Evolutionary conservation across 2,888 invertebrate species (phyloP).

Genomic region (Pristionchus arcanus): DNA sequence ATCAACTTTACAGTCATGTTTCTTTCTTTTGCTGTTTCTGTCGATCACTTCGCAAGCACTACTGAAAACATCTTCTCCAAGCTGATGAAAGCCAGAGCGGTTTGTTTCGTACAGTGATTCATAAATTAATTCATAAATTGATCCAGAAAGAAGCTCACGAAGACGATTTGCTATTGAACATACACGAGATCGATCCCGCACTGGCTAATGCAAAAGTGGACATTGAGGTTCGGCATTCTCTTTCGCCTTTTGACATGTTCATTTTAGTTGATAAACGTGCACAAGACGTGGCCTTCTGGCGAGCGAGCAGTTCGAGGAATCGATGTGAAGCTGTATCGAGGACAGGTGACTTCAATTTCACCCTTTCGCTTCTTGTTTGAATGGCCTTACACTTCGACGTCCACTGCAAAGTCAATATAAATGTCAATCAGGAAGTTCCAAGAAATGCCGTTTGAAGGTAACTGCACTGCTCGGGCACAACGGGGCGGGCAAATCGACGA

Average conservation of each 20-base stretch:
- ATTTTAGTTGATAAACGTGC: background rate
- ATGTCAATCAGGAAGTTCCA: no score
- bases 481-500: slow-evolving; percentile 76
- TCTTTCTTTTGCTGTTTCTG: background rate
- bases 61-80: slow-evolving; percentile 28
- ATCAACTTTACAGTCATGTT: background rate
- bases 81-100: background rate
- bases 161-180: background rate
- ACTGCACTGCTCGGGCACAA: slow-evolving; percentile 77
- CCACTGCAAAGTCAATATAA: no score
- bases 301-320: slow-evolving; percentile 75
- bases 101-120: background rate
- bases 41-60: slow-evolving; percentile 13
- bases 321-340: slow-evolving; percentile 70
- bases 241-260: background rate
- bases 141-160: background rate
- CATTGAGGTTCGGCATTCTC: background rate
- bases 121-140: background rate
- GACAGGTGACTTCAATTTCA: slow-evolving; percentile 64
- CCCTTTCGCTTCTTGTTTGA: background rate
- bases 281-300: slow-evolving; percentile 59
- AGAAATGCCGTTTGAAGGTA: slow-evolving; percentile 59
- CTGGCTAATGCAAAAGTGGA: background rate
- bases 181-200: slow-evolving; percentile 4
- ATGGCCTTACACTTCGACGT: background rate